A percentile compares a stretch with the other conserved stretches of the same genome.
Evolutionary conservation across 2,888 invertebrate species (phyloP).

Genomic region (Acleris holmiana): DNA sequence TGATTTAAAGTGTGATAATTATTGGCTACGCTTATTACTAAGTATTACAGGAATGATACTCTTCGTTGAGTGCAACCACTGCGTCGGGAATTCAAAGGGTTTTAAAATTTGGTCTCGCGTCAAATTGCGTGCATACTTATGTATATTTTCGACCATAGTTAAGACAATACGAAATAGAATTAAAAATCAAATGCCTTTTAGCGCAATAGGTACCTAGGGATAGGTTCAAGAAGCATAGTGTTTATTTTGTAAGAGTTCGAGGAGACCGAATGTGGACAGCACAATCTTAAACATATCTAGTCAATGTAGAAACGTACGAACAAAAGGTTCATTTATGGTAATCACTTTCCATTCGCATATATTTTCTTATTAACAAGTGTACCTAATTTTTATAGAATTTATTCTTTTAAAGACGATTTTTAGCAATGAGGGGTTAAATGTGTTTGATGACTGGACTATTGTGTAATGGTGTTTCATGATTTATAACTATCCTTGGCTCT

Average conservation of each 20-base stretch:
- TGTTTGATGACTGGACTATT: conserved; percentile 19
- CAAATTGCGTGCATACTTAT: conserved; percentile 41
- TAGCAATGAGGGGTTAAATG: conserved; percentile 3
- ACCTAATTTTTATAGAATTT: conserved; percentile 35
- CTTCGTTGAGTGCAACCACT: conserved; percentile 1
- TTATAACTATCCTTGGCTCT: no score
- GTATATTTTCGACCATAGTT: conserved; percentile 78
- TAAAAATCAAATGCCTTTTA: conserved; percentile 73
- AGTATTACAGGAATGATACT: no score
- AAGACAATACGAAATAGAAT: conserved; percentile 83
- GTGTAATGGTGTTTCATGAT: neutral
- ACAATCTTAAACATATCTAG: conserved; percentile 83
- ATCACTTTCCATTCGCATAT: conserved; percentile 75
- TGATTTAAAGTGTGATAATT: no score
- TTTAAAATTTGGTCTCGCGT: conserved; percentile 16
- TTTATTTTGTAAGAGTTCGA: conserved; percentile 74
- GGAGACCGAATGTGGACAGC: conserved; percentile 57
- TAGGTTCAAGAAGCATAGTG: conserved; percentile 74
- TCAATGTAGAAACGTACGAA: conserved; percentile 72
- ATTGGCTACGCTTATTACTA: no score
- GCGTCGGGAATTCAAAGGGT: conserved; percentile 4
- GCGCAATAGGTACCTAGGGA: conserved; percentile 75
- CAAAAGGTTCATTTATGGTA: conserved; percentile 68
- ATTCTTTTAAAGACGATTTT: conserved; percentile 33
- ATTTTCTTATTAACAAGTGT: conserved; percentile 60